These are phyloP conservation scores for Drosophila busckii DNA, from an alignment of 1,140 invertebrate species.

Conservation along the genomic window DNA sequence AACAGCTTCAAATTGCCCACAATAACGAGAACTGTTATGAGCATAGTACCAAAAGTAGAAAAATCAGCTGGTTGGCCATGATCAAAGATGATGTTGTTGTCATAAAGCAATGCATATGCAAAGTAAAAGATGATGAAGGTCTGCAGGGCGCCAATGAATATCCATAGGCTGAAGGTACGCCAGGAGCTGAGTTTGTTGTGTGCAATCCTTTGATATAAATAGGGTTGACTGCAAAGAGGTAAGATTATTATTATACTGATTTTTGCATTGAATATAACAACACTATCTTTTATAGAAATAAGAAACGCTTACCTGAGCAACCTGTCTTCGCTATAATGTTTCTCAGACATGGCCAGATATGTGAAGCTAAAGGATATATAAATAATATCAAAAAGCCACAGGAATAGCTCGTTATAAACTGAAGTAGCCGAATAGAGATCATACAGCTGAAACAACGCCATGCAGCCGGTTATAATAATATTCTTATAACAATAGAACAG, in stretches of 20 bases:
- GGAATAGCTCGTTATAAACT: constrained; percentile 85
- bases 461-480: constrained; percentile 82
- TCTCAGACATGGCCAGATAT: constrained; percentile 85
- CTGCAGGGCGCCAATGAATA: constrained; percentile 80
- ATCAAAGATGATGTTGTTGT: constrained; percentile 72
- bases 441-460: constrained; percentile 82
- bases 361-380: constrained; percentile 86
- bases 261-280: no score
- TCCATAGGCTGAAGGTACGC: constrained; percentile 83
- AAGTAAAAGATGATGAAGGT: constrained; percentile 80
- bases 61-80: constrained; percentile 76
- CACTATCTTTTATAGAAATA: not conserved
- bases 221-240: constrained; percentile 80
- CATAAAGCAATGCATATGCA: constrained; percentile 63
- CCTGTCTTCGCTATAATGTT: constrained; percentile 82
- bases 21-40: constrained; percentile 80
- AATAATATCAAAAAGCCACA: constrained; percentile 87
- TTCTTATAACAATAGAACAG: constrained; percentile 95
- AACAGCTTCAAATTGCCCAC: constrained; percentile 82
- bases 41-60: constrained; percentile 79
- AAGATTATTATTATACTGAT: not conserved
- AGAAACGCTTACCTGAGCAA: constrained; percentile 80
- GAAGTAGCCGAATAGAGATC: constrained; percentile 82
- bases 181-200: constrained; percentile 84
- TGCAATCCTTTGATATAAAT: constrained; percentile 83